These are phyloP conservation scores for Muntiacus muntjak DNA, from an alignment of 2,113 vertebrate species.

Conservation along the genomic window DNA sequence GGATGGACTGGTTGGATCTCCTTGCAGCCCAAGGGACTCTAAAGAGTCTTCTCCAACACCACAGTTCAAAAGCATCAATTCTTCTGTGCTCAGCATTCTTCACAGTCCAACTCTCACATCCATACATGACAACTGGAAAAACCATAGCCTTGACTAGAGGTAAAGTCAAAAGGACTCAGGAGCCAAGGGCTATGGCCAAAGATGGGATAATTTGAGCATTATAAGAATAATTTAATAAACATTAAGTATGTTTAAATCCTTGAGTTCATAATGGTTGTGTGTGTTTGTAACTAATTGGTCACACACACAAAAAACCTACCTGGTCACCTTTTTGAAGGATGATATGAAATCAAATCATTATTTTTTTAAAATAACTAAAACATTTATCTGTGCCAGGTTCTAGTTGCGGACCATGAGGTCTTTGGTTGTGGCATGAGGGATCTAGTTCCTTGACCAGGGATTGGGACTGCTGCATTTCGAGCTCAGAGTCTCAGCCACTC, in stretches of 20 bases:
- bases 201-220: not conserved
- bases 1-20: too few relatives aligned
- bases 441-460: not conserved
- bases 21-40: too few relatives aligned
- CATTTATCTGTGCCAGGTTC: not conserved
- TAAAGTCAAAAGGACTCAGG: not conserved
- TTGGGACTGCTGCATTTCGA: not conserved
- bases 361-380: not conserved
- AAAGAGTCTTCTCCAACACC: too few relatives aligned
- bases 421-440: not conserved
- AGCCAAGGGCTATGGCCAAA: not conserved
- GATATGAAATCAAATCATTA: not conserved
- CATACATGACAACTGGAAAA: too few relatives aligned
- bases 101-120: too few relatives aligned
- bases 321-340: slow-evolving; percentile 5
- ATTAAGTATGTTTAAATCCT: slow-evolving; percentile 1
- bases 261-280: not conserved
- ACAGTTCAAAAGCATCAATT: too few relatives aligned
- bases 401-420: not conserved
- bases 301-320: not conserved
- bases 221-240: slow-evolving; percentile 18
- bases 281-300: not conserved
- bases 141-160: too few relatives aligned
- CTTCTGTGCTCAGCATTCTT: too few relatives aligned
- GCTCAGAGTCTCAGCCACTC: not conserved